These are phyloP conservation scores for Paedocypris sp. DNA, from an alignment of 2,113 vertebrate species.

Conservation along the genomic window DNA sequence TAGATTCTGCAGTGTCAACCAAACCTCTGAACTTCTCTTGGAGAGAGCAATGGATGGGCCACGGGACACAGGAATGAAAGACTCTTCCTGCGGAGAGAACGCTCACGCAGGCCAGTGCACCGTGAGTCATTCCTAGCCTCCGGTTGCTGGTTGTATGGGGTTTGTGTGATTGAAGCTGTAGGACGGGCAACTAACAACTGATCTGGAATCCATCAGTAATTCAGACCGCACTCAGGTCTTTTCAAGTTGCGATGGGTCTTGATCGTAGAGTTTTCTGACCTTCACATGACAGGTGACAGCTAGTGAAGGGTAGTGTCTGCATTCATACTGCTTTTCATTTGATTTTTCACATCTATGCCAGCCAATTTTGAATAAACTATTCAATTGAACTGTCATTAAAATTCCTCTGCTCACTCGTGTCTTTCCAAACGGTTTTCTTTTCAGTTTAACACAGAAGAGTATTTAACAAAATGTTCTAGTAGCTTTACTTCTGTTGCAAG, in stretches of 20 bases:
- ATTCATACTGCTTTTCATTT: neutral
- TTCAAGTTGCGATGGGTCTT: conserved; percentile 3
- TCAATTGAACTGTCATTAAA: too few species aligned
- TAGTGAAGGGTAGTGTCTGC: neutral
- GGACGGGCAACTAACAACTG: conserved; percentile 10
- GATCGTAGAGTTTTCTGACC: conserved; percentile 9
- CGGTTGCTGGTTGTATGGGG: neutral
- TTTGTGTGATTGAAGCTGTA: conserved; percentile 14
- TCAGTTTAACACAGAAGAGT: too few species aligned
- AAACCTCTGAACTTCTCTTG: neutral
- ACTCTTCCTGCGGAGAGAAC: neutral
- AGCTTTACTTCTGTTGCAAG: too few species aligned
- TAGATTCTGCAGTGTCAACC: neutral
- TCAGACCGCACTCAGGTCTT: conserved; percentile 1
- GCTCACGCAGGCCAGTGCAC: neutral
- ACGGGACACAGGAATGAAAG: conserved; percentile 7
- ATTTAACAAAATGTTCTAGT: too few species aligned
- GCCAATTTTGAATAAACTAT: too few species aligned
- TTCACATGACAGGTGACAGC: neutral
- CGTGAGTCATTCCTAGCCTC: conserved; percentile 5
- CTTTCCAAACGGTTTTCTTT: too few species aligned
- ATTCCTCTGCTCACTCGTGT: too few species aligned
- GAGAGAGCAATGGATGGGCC: neutral
- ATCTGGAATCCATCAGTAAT: conserved; percentile 2
- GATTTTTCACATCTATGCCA: too few species aligned